Evolutionary conservation across 2,113 vertebrate species (phyloP), one percentile per base, ranked within the genome.

Genomic region (Macquaria ambigua): DNA sequence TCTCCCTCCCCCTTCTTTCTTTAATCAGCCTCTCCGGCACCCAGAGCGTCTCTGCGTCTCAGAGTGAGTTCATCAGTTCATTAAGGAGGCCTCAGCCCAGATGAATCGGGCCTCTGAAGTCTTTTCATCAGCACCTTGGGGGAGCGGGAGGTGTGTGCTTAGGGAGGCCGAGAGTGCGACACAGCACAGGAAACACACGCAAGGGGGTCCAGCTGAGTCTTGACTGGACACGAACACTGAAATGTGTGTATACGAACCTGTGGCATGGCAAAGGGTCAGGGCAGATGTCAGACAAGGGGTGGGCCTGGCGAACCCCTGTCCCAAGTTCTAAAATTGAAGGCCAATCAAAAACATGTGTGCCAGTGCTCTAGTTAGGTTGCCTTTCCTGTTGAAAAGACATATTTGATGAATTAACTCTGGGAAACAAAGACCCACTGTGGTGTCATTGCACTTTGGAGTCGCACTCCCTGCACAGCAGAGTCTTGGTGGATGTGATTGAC

Each of bases 261-360:
- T n/a, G 70, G 28, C 62, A 31, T 77, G 67, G 41, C 64, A 62
- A 81, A 74, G 75, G 87, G 89, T 90, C 74, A 70, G 85, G 81
- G 88, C 82, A 84, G 82, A 88, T 81, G 79, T 88, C 81, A 83
- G 84, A 77, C 23, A 9, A 68, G 16, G 78, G 79, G 59, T 75
- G 69, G 74, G 66, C 56, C 78, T 16, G 52, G 74, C 56, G 79
- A 74, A 92, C 86, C 90, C 68, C 64, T 88, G 84, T 92, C 89
- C 90, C 53, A 1, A 39, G 56, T 66, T 78, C 76, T 91, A 79
- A 92, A 91, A 92, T 68, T 34, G 9, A 90, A 87, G 79, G 48
- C 70, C 80, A 82, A 93, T 93, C 74, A 77, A 66, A 90, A 94
- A 85, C 94, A 94, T 16, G 77, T 93, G 86, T 86, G 62, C 75